phyloP scores from a whole-genome alignment of 2,888 invertebrate genomes.

The Agrochola lychnidis region DNA sequence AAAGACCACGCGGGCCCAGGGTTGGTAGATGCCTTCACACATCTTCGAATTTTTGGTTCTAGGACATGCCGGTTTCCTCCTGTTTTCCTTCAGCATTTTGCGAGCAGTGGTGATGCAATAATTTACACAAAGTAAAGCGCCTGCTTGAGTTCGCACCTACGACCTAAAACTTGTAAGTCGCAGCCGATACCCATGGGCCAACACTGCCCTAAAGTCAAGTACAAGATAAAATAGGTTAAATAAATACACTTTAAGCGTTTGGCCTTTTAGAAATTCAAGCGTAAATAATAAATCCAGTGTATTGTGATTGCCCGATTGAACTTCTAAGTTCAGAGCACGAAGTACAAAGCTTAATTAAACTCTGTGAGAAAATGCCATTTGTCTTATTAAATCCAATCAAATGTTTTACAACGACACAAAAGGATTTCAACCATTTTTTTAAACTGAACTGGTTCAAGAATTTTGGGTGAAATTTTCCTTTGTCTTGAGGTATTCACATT shows the following conservation, averaged over 20 bases:
- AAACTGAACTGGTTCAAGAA: no score
- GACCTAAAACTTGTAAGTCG: no score
- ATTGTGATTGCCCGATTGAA: constrained; percentile 33
- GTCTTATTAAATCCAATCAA: background rate
- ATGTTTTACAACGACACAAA: background rate
- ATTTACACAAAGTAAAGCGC: no score
- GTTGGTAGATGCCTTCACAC: no score
- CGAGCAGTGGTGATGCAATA: no score
- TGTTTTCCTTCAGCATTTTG: no score
- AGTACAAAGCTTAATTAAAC: constrained; percentile 8
- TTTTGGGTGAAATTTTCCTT: background rate
- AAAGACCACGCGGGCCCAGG: no score
- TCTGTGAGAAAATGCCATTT: background rate
- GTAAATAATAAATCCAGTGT: constrained; percentile 31
- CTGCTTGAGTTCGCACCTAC: no score
- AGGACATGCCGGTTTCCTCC: no score
- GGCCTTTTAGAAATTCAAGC: background rate
- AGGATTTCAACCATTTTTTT: background rate
- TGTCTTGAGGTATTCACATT: background rate
- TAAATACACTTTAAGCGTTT: background rate
- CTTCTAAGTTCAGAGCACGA: constrained; percentile 9
- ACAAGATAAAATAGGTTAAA: background rate
- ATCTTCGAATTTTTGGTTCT: no score
- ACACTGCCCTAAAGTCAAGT: no score
- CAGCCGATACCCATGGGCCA: no score